phyloP scores from a whole-genome alignment of 2,797 vertebrate species.

The Hoplostethus mediterraneus region DNA sequence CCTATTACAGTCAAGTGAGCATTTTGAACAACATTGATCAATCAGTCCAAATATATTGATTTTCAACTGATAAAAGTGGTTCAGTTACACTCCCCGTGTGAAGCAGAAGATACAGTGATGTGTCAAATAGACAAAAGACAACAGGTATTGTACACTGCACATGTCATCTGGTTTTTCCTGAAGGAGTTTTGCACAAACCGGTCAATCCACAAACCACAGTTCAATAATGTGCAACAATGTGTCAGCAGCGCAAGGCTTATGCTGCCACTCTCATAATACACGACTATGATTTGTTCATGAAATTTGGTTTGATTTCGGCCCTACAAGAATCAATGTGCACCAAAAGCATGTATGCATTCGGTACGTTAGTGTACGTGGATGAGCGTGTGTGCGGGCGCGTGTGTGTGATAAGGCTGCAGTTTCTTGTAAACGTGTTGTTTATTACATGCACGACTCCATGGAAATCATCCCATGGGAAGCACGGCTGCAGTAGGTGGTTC shows the following conservation, averaged over 20 bases:
- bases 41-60: not conserved
- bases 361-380: conserved; percentile 31
- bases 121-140: too few species aligned
- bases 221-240: conserved; percentile 30
- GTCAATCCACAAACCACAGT: conserved; percentile 67
- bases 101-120: conserved; percentile 11
- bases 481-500: conserved; percentile 16
- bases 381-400: not conserved
- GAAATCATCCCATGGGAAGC: conserved; percentile 1
- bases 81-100: not conserved
- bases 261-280: conserved; percentile 18
- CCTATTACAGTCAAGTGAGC: not conserved
- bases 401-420: conserved; percentile 19
- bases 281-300: conserved; percentile 8
- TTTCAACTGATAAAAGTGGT: too few species aligned
- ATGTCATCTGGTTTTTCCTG: conserved; percentile 71
- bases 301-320: conserved; percentile 9
- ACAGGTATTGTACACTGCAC: conserved; percentile 25
- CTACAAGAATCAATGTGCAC: conserved; percentile 3
- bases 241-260: conserved; percentile 7
- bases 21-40: not conserved
- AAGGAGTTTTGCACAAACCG: conserved; percentile 65
- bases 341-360: not conserved
- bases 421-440: conserved; percentile 10
- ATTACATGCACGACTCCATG: not conserved